Conservation (phyloP, 2,113 vertebrate species). For the Callithrix jacchus region DNA sequence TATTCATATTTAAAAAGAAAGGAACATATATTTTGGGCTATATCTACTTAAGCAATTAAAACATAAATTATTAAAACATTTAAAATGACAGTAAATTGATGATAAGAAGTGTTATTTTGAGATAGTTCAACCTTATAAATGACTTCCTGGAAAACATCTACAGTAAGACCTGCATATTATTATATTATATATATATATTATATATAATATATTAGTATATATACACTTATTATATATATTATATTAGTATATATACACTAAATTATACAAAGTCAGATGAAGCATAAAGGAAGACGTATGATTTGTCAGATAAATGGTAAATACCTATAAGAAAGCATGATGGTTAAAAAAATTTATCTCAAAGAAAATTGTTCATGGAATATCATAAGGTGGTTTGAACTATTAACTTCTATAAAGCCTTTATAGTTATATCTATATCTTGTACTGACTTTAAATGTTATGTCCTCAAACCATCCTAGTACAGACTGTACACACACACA, state of each 20-base stretch:
- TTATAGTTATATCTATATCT: neutral
- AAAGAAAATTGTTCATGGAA: constrained; percentile 39
- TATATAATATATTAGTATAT: no score
- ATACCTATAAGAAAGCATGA: neutral
- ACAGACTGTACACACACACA: neutral
- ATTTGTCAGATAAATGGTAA: constrained; percentile 42
- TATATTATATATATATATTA: no score
- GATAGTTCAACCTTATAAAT: constrained; percentile 36
- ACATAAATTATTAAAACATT: constrained; percentile 5
- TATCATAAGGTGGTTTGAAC: constrained; percentile 8
- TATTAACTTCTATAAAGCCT: neutral
- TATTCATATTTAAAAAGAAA: constrained; percentile 9
- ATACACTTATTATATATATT: no score
- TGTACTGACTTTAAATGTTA: constrained; percentile 5
- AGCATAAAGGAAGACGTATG: neutral
- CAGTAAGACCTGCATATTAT: constrained; percentile 39
- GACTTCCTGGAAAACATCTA: constrained; percentile 49
- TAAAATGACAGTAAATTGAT: constrained; percentile 16
- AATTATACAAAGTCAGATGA: constrained; percentile 35
- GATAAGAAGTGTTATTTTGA: constrained; percentile 34
- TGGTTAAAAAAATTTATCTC: neutral
- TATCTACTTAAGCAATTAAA: neutral
- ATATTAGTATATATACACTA: no score
- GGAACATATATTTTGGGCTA: neutral
- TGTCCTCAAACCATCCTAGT: constrained; percentile 29